Evolutionary conservation across 2,797 vertebrate genomes (phyloP), one percentile per base, ranked within the genome.

Genomic region (Sebastes dallii): DNA sequence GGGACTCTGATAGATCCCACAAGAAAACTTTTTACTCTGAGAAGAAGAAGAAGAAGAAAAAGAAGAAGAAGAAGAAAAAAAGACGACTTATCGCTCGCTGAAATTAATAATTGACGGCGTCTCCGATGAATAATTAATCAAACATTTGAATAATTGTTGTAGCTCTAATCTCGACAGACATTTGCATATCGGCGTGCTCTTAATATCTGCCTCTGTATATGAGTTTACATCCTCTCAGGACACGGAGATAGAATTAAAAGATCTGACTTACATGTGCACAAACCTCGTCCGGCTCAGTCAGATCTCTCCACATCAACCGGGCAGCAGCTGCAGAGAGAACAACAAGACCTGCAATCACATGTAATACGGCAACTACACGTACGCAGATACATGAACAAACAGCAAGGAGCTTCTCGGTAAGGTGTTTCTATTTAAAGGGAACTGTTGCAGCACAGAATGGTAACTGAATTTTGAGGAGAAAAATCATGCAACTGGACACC

Each of bases 81-180:
- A 92, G 91, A 95, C 91, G 94, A 94, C 91, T 96, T 96, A 96
- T 97, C 95, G 93, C 95, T 95, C 90, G 92, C 95, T 91, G 91
- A 95, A 97, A 98, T 98, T 94, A 98, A 98, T 98, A 97, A 98
- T 97, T 98, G 97, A 98, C 96, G 93, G 95, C 83, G 95, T 94
- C 96, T 96, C 95, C 94, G 92, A 96, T 97, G 96, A 97, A 98
- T 98, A 96, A 97, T 98, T 97, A 97, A 98, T 98, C 96, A 95
- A 93, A 93, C 92, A 96, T 97, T 97, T 97, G 97, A 97, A 98
- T 98, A 98, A 98, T 98, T 98, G 93, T 98, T 97, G 92, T 96
- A 97, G 96, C 96, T 97, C 96, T 98, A 97, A 98, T 98, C 97
- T 98, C 94, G 95, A 97, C 95, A 96, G 95, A 95, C 97, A 98